Conservation (phyloP, 2,888 invertebrate species). For the Alentia gelatinosa region DNA sequence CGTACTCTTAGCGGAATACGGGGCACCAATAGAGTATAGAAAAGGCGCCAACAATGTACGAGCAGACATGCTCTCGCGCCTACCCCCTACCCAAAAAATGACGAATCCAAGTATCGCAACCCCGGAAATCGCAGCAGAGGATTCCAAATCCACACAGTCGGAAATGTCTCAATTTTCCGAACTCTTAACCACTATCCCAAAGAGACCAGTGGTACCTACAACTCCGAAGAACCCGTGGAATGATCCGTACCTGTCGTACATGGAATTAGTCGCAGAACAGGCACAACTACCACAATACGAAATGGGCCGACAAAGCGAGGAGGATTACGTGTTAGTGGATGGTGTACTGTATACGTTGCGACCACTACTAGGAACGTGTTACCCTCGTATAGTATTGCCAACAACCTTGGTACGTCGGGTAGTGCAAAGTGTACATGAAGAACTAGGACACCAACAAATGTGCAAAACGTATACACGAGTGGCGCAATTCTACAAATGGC, state of each 20-base stretch:
- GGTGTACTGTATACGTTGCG: not conserved
- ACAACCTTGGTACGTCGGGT: not conserved
- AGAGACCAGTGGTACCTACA: too few relatives aligned
- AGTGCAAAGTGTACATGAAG: not conserved
- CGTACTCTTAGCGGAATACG: slow-evolving; percentile 4
- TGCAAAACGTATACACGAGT: not conserved
- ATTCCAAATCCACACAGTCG: not conserved
- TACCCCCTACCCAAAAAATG: too few relatives aligned
- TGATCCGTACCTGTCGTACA: not conserved
- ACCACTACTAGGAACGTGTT: not conserved
- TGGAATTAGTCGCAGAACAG: not conserved
- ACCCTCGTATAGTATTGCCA: not conserved
- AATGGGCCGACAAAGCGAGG: not conserved
- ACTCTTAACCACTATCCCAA: too few relatives aligned
- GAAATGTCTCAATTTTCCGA: too few relatives aligned
- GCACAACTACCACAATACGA: not conserved
- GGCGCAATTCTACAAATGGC: not conserved
- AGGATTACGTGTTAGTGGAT: not conserved
- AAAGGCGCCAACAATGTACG: not conserved
- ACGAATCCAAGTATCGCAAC: not conserved
- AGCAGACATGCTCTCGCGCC: not conserved
- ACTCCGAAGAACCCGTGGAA: too few relatives aligned
- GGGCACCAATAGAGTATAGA: not conserved
- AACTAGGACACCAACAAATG: not conserved
- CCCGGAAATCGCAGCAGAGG: not conserved